These are phyloP conservation scores for Salvelinus alpinus DNA, from an alignment of 2,113 vertebrate genomes.

Conservation along the genomic window DNA sequence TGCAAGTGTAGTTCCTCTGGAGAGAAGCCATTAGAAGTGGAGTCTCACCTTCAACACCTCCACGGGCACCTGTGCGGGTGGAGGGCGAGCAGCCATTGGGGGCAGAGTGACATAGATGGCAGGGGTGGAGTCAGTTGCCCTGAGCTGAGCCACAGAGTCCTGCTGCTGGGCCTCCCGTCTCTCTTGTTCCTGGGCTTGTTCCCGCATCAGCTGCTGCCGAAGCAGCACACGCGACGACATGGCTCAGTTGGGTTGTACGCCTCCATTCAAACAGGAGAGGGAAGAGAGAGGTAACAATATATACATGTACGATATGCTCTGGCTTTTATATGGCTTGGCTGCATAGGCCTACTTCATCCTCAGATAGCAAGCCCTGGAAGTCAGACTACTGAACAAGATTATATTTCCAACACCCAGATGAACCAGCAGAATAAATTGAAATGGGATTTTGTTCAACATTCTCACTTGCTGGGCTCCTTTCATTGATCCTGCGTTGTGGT, in stretches of 20 bases:
- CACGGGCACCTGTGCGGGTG: conserved; percentile 84
- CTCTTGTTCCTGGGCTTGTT: conserved; percentile 87
- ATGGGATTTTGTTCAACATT: too few relatives aligned
- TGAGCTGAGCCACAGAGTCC: conserved; percentile 72
- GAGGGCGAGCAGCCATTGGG: conserved; percentile 67
- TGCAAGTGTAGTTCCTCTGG: background rate
- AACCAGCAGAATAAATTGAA: too few relatives aligned
- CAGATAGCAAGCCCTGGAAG: too few relatives aligned
- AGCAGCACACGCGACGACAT: conserved; percentile 83
- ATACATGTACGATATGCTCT: background rate
- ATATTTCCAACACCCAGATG: too few relatives aligned
- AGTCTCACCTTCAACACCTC: conserved; percentile 86
- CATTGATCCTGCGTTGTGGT: too few relatives aligned
- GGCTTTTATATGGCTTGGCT: too few relatives aligned
- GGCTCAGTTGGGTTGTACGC: conserved; percentile 9
- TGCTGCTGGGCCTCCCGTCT: conserved; percentile 80
- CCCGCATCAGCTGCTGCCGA: conserved; percentile 87
- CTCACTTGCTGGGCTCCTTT: too few relatives aligned
- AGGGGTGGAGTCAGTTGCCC: conserved; percentile 67
- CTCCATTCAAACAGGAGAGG: background rate
- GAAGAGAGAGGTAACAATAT: background rate
- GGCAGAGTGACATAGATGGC: conserved; percentile 80
- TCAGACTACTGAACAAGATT: too few relatives aligned
- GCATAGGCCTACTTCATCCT: too few relatives aligned
- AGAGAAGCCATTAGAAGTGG: background rate